A percentile compares a stretch with the other conserved stretches of the same genome.
phyloP scores from a whole-genome alignment of 2,888 invertebrate species.

The Metalampra italica region DNA sequence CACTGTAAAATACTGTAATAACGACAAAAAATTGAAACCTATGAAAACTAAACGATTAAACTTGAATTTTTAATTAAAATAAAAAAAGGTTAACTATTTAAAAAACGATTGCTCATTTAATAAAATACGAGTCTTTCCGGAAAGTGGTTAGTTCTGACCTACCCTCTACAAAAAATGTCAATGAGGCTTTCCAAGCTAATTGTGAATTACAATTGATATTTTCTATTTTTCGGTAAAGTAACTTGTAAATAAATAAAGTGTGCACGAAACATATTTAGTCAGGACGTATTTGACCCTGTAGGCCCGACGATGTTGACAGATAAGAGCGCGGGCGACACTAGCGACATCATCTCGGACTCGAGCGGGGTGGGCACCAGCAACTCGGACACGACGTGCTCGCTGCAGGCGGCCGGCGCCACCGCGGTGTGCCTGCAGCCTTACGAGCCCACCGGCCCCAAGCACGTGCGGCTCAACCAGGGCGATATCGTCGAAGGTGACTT shows the following conservation, averaged over 20 bases:
- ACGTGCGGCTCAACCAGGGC: constrained; percentile 90
- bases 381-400: constrained; percentile 89
- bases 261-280: no score
- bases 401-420: constrained; percentile 86
- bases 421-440: constrained; percentile 92
- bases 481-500: constrained; percentile 91
- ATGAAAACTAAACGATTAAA: no score
- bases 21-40: no score
- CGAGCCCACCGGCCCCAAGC: constrained; percentile 84
- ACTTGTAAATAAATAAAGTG: no score
- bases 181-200: not conserved
- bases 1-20: no score
- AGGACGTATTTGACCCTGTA: not conserved
- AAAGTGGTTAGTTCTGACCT: no score
- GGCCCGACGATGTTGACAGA: constrained; percentile 78
- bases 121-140: no score
- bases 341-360: constrained; percentile 95
- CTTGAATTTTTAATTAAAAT: no score
- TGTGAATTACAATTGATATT: no score
- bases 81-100: no score
- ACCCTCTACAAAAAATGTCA: not conserved
- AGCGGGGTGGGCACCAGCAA: constrained; percentile 94
- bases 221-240: no score
- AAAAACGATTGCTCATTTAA: no score
- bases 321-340: constrained; percentile 93